These are phyloP conservation scores for Colinus virginianus DNA, from an alignment of 2,113 vertebrate genomes.

Conservation along the genomic window DNA sequence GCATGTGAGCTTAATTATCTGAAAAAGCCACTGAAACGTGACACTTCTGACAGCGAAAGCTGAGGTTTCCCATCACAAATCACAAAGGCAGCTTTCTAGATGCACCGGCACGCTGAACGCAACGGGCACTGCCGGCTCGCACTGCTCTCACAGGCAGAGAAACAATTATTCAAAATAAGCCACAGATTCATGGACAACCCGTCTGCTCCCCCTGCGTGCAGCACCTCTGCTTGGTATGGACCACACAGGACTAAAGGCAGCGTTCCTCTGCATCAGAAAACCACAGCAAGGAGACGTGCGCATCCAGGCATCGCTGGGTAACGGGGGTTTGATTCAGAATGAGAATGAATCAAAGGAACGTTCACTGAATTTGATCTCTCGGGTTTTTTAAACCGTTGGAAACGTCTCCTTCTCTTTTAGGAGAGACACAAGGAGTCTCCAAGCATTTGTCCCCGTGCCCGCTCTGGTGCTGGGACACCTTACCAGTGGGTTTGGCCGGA, in stretches of 20 bases:
- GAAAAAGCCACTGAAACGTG: not conserved
- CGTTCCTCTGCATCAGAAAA: not conserved
- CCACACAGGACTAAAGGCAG: not conserved
- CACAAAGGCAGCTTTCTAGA: not conserved
- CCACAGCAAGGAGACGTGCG: accelerated
- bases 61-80: not conserved
- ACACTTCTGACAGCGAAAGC: not conserved
- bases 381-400: not conserved
- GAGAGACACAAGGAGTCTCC: accelerated
- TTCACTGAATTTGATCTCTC: not conserved
- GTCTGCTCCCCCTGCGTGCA: not conserved
- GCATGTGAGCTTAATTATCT: not conserved
- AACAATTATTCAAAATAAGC: not conserved
- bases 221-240: not conserved
- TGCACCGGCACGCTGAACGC: not conserved
- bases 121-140: not conserved
- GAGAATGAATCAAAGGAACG: not conserved
- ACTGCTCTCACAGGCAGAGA: not conserved
- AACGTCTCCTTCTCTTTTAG: not conserved
- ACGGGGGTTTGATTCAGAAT: not conserved
- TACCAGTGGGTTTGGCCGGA: conserved; percentile 96
- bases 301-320: not conserved
- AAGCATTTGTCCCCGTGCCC: accelerated
- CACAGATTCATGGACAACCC: accelerated
- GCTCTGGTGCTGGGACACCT: not conserved